Base-by-base conservation (phyloP, 2,797 vertebrate genomes). In the Notolepis coatsorum region DNA sequence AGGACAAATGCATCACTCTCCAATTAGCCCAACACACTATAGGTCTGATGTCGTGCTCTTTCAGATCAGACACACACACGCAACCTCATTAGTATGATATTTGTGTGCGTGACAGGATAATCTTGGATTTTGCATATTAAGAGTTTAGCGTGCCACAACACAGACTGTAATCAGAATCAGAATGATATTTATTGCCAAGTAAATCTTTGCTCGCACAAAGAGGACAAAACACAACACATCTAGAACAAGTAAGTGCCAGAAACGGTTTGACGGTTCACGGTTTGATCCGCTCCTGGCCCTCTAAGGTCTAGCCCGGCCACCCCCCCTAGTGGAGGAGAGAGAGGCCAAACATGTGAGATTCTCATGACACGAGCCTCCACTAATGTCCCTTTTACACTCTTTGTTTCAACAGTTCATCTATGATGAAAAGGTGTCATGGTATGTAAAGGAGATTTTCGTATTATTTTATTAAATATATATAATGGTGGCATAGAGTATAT, bases 391-490 rank as follows among this genome's bases (percentile, higher is more conserved):
- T 45, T 49, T 55, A 80, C 30, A 61, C 25, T 81, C 45, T 77
- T 65, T 66, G 37, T 79, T 41, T 70, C 57, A 67, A 21, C 88
- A 98, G 96, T 95, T 98, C 89, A 98, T 98, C 93, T 95, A 97
- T 8, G 96, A 98, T 12, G 96, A 97, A 86, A 93, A 93, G 37
- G 95, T 98, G 68, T 93, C 91, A 82, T 97, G 96, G 96, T 98
- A 89, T 78, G 96, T 87, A 47, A 10, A 23, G 5, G n/a, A n/a
- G n/a, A n/a, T n/a, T n/a, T n/a, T n/a, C n/a, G n/a, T n/a, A 10
- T 12, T 41, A 27, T 37, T 54, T 24, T 28, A 18, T 23, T 24
- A 15, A 12, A 18, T 10, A 6, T 6, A 8, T 8, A 2, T 7
- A 35, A 7, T 35, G 31, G 31, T 35, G n/a, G n/a, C n/a, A n/a